Conservation (phyloP, 2,888 invertebrate species). For the Epistrophe grossulariae region DNA sequence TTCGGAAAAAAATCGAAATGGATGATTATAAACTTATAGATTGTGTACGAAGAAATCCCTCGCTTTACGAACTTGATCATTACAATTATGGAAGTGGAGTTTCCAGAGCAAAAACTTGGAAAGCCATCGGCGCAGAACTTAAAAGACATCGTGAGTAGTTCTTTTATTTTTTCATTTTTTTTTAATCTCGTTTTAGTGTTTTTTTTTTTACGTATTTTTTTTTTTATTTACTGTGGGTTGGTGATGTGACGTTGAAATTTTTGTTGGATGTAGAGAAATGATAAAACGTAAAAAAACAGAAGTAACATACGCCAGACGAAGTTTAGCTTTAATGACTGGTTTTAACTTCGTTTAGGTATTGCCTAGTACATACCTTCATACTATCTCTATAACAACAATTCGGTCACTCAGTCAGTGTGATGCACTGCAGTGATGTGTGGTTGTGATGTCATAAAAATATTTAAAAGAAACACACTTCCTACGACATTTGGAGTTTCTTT, state of each 20-base stretch:
- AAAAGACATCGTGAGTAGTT: slow-evolving; percentile 40
- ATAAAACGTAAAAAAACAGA: not conserved
- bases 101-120: slow-evolving; percentile 37
- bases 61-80: slow-evolving; percentile 33
- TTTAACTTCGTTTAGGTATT: not conserved
- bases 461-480: not conserved
- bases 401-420: slow-evolving; percentile 18
- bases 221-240: slow-evolving; percentile 1
- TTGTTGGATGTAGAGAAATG: slow-evolving; percentile 4
- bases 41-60: slow-evolving; percentile 21
- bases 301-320: not conserved
- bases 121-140: slow-evolving; percentile 45
- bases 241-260: not conserved
- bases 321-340: not conserved
- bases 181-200: not conserved
- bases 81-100: slow-evolving; percentile 8
- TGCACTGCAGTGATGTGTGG: not conserved
- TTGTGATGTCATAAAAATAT: not conserved
- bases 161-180: no score
- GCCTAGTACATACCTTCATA: not conserved
- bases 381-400: not conserved
- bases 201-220: slow-evolving; percentile 1
- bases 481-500: not conserved
- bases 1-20: slow-evolving; percentile 27
- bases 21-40: slow-evolving; percentile 55